A percentile compares a stretch with the other conserved stretches of the same genome.
phyloP scores from a whole-genome alignment of 2,113 vertebrate genomes.

The Pelvicachromis taeniatus region DNA sequence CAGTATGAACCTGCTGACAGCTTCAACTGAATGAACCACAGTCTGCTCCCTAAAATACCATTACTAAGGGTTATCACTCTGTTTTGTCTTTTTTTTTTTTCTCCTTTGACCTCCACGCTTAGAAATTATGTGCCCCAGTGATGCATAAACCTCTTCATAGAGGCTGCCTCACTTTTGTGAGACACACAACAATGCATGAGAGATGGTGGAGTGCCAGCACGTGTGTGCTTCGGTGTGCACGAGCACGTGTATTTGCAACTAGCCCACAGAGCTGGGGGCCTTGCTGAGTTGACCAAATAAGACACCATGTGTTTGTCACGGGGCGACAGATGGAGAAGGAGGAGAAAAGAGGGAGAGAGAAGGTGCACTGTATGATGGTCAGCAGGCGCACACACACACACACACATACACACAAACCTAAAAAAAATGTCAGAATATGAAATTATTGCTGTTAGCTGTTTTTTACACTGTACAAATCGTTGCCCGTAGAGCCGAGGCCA shows the following conservation, averaged over 20 bases:
- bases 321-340: slow-evolving; percentile 63
- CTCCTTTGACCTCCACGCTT: not conserved
- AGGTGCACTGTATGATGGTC: not conserved
- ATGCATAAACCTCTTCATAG: not conserved
- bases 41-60: not conserved
- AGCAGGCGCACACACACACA: not conserved
- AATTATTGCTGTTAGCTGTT: slow-evolving; percentile 1
- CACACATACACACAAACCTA: not conserved
- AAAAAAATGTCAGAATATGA: not conserved
- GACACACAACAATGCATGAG: not conserved
- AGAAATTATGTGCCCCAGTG: not conserved
- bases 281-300: slow-evolving; percentile 58
- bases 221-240: not conserved
- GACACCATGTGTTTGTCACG: slow-evolving; percentile 64
- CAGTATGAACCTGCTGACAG: not conserved
- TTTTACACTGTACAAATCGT: slow-evolving; percentile 4
- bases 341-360: slow-evolving; percentile 16
- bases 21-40: not conserved
- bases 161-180: not conserved
- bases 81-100: not conserved
- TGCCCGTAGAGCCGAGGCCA: not conserved
- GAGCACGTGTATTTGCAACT: not conserved
- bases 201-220: not conserved
- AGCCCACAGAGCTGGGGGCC: slow-evolving; percentile 26
- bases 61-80: not conserved